Base-by-base conservation (phyloP, 2,797 vertebrate species). In the Diplodus puntazzo region DNA sequence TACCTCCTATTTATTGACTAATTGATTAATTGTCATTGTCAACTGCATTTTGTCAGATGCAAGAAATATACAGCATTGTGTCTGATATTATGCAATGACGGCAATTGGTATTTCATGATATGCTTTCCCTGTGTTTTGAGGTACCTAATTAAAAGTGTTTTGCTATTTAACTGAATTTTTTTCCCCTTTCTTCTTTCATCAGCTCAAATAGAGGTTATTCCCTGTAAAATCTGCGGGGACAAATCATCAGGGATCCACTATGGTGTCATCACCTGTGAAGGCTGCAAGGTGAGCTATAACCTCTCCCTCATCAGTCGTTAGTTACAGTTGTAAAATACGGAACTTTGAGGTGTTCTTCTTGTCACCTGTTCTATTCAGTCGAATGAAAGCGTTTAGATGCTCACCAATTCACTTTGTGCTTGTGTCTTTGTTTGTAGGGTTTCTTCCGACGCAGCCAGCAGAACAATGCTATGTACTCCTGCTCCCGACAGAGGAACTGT, bases 171-270 rank as follows among this genome's bases (percentile, higher is more conserved):
- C 27, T 70, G 0, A 55, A 54, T 4, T 62, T 10, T 52, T 30
- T 52, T 58, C 55, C 20, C 16, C 49, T 4, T 68, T 69, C 0
- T 8, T 86, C 10, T 83, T 57, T 82, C 77, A 73, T 11, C 93
- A 98, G 97, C 97, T 93, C 97, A 98, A 96, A 98, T 98, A 25
- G 97, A 98, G 85, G 97, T 98, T 8, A 98, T 98, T 77, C 97
- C 97, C 0, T 98, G 97, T 91, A 98, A 98, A 94, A 98, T 98
- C 92, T 98, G 97, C 49, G 97, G 97, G 65, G 97, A 98, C 92
- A 98, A 98, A 77, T 98, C 97, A 48, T 98, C 97, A 4, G 97
- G 97, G 68, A 98, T 98, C 84, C 97, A 98, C 92, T 98, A 98
- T 65, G 97, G 97, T 1, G 97, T 98, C 65, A 98, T 98, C 92